phyloP scores from a whole-genome alignment of 2,797 vertebrate genomes.

The Spatula clypeata region DNA sequence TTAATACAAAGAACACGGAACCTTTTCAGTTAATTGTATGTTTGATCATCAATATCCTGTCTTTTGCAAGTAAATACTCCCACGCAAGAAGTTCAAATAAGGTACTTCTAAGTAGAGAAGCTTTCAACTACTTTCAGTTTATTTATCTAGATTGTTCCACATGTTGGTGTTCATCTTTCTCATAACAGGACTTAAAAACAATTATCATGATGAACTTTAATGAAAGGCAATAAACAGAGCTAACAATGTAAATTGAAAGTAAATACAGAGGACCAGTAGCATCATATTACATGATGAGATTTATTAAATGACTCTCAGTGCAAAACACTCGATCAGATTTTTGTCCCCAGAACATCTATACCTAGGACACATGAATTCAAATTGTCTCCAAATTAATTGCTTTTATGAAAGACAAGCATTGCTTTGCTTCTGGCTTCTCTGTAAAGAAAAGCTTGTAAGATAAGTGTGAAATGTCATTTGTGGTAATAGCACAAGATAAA shows the following conservation, averaged over 20 bases:
- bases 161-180: slow-evolving; percentile 4
- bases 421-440: not conserved
- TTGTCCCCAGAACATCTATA: not conserved
- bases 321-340: not conserved
- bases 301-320: not conserved
- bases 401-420: not conserved
- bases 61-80: slow-evolving; percentile 59
- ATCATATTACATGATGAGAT: not conserved
- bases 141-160: slow-evolving; percentile 28
- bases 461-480: not conserved
- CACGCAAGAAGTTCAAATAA: slow-evolving; percentile 36
- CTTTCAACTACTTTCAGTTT: slow-evolving; percentile 45
- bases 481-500: not conserved
- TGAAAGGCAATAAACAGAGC: slow-evolving; percentile 16
- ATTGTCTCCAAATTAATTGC: not conserved
- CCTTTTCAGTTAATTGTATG: not conserved
- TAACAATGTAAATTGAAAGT: slow-evolving; percentile 19
- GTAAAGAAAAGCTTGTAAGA: not conserved
- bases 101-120: slow-evolving; percentile 8
- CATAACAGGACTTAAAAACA: slow-evolving; percentile 36
- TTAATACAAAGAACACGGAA: slow-evolving; percentile 24
- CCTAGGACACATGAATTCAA: not conserved
- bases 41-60: slow-evolving; percentile 64
- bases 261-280: slow-evolving; percentile 14
- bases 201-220: not conserved